Evolutionary conservation across 2,888 invertebrate genomes (phyloP).

Genomic region (Taenaris catops): DNA sequence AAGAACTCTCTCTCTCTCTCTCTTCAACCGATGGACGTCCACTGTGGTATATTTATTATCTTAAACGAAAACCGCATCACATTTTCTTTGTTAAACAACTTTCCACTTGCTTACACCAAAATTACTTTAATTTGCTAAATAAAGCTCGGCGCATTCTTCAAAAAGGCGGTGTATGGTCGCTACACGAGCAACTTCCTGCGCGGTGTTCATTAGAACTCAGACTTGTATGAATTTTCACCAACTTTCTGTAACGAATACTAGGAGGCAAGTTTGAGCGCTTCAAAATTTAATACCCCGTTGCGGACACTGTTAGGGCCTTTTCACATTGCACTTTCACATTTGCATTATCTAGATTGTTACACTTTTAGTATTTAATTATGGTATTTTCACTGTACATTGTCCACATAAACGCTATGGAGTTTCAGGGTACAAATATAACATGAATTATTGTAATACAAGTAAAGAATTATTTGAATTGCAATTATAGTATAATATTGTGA

Average conservation of each 20-base stretch:
- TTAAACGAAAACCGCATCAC: conserved; percentile 7
- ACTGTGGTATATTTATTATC: no score
- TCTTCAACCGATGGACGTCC: no score
- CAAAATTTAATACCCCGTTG: conserved; percentile 69
- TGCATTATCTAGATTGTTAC: no score
- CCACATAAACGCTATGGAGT: no score
- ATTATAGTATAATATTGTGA: no score
- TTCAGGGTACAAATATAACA: no score
- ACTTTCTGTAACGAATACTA: conserved; percentile 78
- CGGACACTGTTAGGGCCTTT: conserved; percentile 41
- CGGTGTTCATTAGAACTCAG: conserved; percentile 76
- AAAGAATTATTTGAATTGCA: no score
- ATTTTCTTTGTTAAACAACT: conserved; percentile 12
- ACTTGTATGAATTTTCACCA: conserved; percentile 73
- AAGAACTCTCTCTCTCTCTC: no score
- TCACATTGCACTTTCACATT: no score
- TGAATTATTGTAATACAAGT: no score
- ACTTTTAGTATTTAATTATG: no score
- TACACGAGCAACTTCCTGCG: conserved; percentile 55
- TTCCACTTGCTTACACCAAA: conserved; percentile 19
- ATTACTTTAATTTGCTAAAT: conserved; percentile 35
- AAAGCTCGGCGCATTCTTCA: conserved; percentile 30
- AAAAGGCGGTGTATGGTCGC: conserved; percentile 37
- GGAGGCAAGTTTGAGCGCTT: conserved; percentile 73
- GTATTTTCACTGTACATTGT: no score